Conservation (phyloP, 2,113 vertebrate genomes). For the Tympanuchus pallidicinctus region DNA sequence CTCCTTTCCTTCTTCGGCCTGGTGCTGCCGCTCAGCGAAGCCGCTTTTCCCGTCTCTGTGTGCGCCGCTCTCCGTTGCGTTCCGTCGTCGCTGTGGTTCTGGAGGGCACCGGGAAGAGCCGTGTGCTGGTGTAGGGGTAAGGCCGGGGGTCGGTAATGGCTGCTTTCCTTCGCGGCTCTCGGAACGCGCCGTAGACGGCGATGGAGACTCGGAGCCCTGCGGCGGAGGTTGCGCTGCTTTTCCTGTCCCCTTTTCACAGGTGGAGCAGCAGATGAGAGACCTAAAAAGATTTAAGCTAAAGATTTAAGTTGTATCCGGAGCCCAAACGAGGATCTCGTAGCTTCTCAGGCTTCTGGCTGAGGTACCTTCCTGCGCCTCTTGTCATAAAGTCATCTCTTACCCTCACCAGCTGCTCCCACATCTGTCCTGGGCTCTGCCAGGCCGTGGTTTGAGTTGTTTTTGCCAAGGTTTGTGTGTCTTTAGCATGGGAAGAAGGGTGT, state of each 20-base stretch:
- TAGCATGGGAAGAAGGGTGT: not conserved
- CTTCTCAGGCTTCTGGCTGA: not conserved
- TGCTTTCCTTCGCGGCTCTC: not conserved
- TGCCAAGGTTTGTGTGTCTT: not conserved
- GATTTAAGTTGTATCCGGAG: not conserved
- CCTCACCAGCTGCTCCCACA: not conserved
- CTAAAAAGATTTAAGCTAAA: not conserved
- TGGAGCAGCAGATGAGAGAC: not conserved
- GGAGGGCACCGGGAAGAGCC: not conserved
- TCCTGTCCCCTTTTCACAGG: constrained; percentile 17
- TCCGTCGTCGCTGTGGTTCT: not conserved
- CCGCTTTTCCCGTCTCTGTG: not conserved
- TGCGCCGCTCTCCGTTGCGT: not conserved
- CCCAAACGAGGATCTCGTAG: not conserved
- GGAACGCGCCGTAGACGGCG: not conserved
- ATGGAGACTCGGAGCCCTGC: not conserved
- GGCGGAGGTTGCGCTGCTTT: not conserved
- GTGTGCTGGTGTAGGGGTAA: not conserved
- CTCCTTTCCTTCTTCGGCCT: no score
- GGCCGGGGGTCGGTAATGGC: not conserved
- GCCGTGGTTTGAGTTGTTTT: not conserved
- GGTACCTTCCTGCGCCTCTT: not conserved
- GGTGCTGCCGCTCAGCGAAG: not conserved
- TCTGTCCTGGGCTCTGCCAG: not conserved
- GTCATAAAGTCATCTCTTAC: not conserved